Evolutionary conservation across 2,113 vertebrate genomes (phyloP), one percentile per base, ranked within the genome.

Genomic region (Campylorhamphus procurvoides): DNA sequence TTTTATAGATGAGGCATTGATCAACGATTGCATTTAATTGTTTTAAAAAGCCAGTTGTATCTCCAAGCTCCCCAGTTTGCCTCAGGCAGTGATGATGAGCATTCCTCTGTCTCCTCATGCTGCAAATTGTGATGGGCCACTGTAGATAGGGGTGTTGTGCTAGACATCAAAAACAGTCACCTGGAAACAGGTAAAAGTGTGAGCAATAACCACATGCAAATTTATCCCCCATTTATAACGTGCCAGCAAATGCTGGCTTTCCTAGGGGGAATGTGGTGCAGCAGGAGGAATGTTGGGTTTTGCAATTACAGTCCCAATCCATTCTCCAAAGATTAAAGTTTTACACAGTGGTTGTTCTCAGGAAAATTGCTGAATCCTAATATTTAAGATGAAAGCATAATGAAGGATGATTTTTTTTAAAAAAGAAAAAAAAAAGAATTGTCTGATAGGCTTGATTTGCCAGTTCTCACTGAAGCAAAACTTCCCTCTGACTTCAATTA

Each of bases 351-450:
- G 90, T 90, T 90, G 92, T 94, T 94, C 93, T 93, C 17, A 3
- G 56, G 76, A 90, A 95, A 93, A 86, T 81, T 92, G 95, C 88
- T 96, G 92, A 96, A 93, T 96, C 82, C 52, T 94, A 88, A 75
- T 84, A 93, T 94, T 95, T 81, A 64, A 96, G 90, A 95, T 92
- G 92, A 94, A 97, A 96, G 88, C 74, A 39, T 75, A 96, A 93
- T 58, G 68, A 92, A 92, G 69, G 88, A 56, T 46, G 47, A 28
- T 40, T 77, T 55, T 55, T 89, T 40, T 24, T 14, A 8, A 37
- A 37, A 37, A 37, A 37, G 37, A 37, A 37, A 37, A 37, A 37
- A 37, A 37, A 37, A 56, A 87, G 69, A 87, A 84, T 89, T 46
- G 76, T 77, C 90, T 94, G 90, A 80, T 95, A 78, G 92, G 80